Percentiles rank a stretch among this genome's conserved stretches.
These are phyloP conservation scores for Ailurus styani DNA, from an alignment of 2,113 vertebrate genomes.

Conservation along the genomic window DNA sequence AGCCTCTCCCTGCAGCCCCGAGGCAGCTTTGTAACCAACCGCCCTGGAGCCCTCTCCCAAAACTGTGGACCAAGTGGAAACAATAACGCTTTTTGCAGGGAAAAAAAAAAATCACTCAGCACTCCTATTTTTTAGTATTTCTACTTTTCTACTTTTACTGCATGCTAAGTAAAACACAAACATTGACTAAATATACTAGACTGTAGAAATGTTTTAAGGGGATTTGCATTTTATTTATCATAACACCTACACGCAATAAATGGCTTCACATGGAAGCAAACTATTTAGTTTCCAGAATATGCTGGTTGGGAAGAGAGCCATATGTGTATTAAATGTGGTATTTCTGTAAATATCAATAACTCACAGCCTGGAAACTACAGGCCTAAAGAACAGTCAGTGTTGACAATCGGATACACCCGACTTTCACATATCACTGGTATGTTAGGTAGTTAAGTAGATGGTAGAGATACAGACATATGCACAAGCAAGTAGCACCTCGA, in stretches of 20 bases:
- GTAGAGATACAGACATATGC: fast-evolving
- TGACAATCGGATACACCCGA: not conserved
- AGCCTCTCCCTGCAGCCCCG: too few species aligned
- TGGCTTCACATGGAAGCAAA: not conserved
- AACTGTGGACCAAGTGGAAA: too few species aligned
- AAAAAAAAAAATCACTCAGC: not conserved
- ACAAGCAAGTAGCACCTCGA: not conserved
- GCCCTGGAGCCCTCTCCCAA: too few species aligned
- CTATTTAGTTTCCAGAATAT: conserved; percentile 24
- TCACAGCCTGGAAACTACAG: not conserved
- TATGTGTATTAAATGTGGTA: conserved; percentile 10
- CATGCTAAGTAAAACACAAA: not conserved
- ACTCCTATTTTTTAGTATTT: not conserved
- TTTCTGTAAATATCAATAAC: conserved; percentile 8
- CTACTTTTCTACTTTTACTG: not conserved
- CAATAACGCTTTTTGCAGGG: too few species aligned
- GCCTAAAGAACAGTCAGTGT: not conserved
- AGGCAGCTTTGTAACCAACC: too few species aligned
- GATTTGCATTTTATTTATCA: conserved; percentile 42
- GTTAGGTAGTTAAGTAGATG: too few species aligned
- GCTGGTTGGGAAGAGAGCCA: not conserved
- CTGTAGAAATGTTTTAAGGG: not conserved
- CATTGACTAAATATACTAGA: conserved; percentile 2
- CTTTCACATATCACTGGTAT: not conserved
- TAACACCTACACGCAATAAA: not conserved